Conservation (phyloP, 2,888 invertebrate species). For the Heliconius sara region DNA sequence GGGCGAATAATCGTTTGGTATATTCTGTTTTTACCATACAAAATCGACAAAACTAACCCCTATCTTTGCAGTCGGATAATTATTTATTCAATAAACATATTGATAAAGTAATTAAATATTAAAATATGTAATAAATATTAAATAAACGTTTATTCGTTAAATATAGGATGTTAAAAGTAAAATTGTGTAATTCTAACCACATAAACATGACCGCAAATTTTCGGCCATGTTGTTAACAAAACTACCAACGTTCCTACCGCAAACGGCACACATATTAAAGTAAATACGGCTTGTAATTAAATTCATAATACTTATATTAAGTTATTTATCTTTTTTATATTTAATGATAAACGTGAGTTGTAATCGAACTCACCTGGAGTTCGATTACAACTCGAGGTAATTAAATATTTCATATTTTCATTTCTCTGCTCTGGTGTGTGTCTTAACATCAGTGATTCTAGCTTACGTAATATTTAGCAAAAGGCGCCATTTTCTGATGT, state of each 20-base stretch:
- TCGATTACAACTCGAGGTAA: too few relatives aligned
- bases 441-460: too few relatives aligned
- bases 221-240: slow-evolving; percentile 27
- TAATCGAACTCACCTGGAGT: too few relatives aligned
- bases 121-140: background rate
- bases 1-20: too few relatives aligned
- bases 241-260: slow-evolving; percentile 13
- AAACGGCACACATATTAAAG: slow-evolving; percentile 13
- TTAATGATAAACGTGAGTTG: background rate
- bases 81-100: too few relatives aligned
- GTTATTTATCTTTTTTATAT: background rate
- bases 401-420: too few relatives aligned
- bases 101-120: background rate
- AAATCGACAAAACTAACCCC: too few relatives aligned
- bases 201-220: slow-evolving; percentile 27
- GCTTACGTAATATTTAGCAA: too few relatives aligned
- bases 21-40: too few relatives aligned
- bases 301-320: background rate
- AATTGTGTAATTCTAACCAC: slow-evolving; percentile 24
- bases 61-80: too few relatives aligned
- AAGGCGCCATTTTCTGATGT: too few relatives aligned
- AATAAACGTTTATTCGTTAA: slow-evolving; percentile 8
- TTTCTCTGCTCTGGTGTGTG: too few relatives aligned
- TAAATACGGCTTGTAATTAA: background rate
- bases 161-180: slow-evolving; percentile 1